These are phyloP conservation scores for Penaeus indicus DNA, from an alignment of 1,140 invertebrate genomes.

Conservation along the genomic window DNA sequence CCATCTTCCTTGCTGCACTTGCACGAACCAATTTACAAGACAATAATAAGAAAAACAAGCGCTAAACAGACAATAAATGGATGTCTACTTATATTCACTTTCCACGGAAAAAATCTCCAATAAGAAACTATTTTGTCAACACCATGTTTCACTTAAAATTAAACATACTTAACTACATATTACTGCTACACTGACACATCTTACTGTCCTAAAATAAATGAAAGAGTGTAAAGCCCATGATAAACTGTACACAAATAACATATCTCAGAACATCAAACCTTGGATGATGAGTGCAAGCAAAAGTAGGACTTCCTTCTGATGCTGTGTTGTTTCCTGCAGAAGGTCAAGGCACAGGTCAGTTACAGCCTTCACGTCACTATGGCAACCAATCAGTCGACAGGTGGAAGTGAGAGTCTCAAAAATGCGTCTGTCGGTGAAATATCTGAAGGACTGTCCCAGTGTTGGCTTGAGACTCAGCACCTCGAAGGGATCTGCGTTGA, in stretches of 20 bases:
- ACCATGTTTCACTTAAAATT: too few relatives aligned
- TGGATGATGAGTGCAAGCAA: constrained; percentile 29
- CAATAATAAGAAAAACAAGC: too few relatives aligned
- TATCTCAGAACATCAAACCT: constrained; percentile 7
- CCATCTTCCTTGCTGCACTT: too few relatives aligned
- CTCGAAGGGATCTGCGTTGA: constrained; percentile 26
- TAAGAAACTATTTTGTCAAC: too few relatives aligned
- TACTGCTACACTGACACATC: too few relatives aligned
- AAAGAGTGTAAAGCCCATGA: too few relatives aligned
- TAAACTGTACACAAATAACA: background rate
- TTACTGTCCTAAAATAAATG: too few relatives aligned
- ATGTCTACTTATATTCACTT: too few relatives aligned
- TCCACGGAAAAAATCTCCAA: too few relatives aligned
- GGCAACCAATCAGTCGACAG: constrained; percentile 26
- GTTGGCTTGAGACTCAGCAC: constrained; percentile 28
- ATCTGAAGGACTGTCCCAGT: constrained; percentile 13
- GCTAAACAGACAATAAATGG: too few relatives aligned
- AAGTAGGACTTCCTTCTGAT: constrained; percentile 29
- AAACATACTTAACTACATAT: too few relatives aligned
- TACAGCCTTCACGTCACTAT: constrained; percentile 18
- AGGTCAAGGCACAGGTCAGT: constrained; percentile 29
- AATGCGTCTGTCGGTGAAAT: constrained; percentile 28
- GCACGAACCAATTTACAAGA: too few relatives aligned
- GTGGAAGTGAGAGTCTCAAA: background rate
- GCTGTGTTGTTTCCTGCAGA: constrained; percentile 18